Conservation (phyloP, 1,140 invertebrate species). For the Galendromus occidentalis region DNA sequence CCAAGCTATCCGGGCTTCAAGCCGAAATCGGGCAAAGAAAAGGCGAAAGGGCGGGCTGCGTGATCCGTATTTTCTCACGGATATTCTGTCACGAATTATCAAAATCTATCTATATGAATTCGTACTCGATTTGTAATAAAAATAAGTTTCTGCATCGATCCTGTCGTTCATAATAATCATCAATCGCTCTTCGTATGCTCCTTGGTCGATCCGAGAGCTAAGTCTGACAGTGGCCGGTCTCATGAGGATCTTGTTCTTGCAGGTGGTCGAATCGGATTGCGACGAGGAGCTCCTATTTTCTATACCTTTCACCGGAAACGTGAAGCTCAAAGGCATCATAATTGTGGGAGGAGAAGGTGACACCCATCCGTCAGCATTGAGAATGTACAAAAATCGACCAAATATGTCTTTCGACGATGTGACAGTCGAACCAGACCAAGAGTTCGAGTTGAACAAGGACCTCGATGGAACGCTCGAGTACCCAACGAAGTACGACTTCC, state of each 20-base stretch:
- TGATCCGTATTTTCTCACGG: too few species aligned
- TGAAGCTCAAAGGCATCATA: constrained; percentile 83
- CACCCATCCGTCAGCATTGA: constrained; percentile 57
- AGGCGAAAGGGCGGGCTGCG: too few species aligned
- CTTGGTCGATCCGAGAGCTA: too few species aligned
- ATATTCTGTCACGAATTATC: too few species aligned
- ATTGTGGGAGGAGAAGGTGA: constrained; percentile 64
- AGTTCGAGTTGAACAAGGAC: constrained; percentile 69
- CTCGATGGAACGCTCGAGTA: constrained; percentile 60
- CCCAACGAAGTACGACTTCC: constrained; percentile 57
- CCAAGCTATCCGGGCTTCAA: too few species aligned
- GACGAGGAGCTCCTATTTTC: constrained; percentile 6
- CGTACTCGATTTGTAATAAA: neutral
- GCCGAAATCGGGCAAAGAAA: too few species aligned
- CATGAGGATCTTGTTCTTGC: neutral
- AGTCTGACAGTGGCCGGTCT: too few species aligned
- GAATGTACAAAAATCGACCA: constrained; percentile 77
- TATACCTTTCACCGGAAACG: constrained; percentile 52
- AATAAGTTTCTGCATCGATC: neutral
- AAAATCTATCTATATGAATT: too few species aligned
- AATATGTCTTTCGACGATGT: constrained; percentile 84
- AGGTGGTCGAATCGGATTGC: constrained; percentile 8
- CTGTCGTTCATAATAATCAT: neutral
- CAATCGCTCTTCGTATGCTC: neutral
- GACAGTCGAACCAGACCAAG: constrained; percentile 49